These are phyloP conservation scores for Chaetogeoica ovagalla DNA, from an alignment of 2,888 invertebrate genomes.

Conservation along the genomic window DNA sequence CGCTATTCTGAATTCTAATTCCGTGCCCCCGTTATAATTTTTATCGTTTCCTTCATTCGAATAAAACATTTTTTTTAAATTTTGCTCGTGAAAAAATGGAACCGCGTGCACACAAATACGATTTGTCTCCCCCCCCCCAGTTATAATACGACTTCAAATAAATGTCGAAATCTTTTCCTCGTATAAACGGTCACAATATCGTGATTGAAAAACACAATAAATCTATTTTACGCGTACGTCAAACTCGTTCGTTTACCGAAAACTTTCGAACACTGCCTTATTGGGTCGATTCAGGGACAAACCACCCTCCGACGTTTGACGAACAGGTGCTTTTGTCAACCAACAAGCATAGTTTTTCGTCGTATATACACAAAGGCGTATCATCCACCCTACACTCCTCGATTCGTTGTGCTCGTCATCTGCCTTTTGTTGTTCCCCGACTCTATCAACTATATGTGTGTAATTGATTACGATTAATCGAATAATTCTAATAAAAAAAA, in stretches of 20 bases:
- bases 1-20: no score
- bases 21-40: no score
- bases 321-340: conserved; percentile 39
- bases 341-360: conserved; percentile 8
- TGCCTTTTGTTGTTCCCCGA: conserved; percentile 25
- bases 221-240: no score
- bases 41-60: no score
- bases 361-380: conserved; percentile 21
- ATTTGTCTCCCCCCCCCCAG: no score
- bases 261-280: conserved; percentile 6
- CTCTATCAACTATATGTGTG: conserved; percentile 14
- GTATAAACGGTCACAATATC: no score
- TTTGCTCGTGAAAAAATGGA: no score
- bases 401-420: conserved; percentile 19
- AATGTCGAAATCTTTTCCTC: no score
- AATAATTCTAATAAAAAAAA: conserved; percentile 20
- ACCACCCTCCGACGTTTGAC: conserved; percentile 25
- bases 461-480: conserved; percentile 35
- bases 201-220: no score
- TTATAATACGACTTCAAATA: no score
- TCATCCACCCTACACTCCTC: neutral
- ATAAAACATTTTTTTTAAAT: no score
- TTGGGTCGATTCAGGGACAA: conserved; percentile 4
- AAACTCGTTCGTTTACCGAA: neutral
- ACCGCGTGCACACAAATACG: no score